Evolutionary conservation across 2,113 vertebrate species (phyloP).

Genomic region (Microtus oregoni): DNA sequence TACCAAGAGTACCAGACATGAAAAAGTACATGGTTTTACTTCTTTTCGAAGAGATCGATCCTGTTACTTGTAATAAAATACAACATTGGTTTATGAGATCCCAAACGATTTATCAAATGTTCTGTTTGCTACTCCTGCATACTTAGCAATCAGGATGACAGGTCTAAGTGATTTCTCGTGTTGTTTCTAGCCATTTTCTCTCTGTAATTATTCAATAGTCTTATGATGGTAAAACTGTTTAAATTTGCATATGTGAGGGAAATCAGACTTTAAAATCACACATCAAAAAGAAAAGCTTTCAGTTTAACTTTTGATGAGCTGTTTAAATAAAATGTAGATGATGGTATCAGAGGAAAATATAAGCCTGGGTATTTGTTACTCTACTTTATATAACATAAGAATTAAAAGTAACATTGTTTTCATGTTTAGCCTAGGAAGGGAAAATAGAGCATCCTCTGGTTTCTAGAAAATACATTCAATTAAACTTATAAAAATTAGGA

Average conservation of each 20-base stretch:
- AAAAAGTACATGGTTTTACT: neutral
- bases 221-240: neutral
- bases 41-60: neutral
- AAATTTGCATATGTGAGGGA: neutral
- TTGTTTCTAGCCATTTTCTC: neutral
- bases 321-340: constrained; percentile 5
- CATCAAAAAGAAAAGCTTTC: neutral
- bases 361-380: neutral
- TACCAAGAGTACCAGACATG: neutral
- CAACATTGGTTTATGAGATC: neutral
- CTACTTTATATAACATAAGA: neutral
- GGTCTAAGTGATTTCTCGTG: neutral
- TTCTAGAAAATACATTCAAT: neutral
- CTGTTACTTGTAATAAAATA: neutral
- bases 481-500: neutral
- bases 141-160: neutral
- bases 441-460: neutral
- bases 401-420: neutral
- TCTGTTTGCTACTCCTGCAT: neutral
- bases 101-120: neutral
- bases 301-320: neutral
- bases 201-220: neutral
- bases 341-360: neutral
- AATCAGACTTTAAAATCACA: neutral
- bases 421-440: neutral